phyloP scores from a whole-genome alignment of 2,797 vertebrate species.

The Sarcophilus harrisii region DNA sequence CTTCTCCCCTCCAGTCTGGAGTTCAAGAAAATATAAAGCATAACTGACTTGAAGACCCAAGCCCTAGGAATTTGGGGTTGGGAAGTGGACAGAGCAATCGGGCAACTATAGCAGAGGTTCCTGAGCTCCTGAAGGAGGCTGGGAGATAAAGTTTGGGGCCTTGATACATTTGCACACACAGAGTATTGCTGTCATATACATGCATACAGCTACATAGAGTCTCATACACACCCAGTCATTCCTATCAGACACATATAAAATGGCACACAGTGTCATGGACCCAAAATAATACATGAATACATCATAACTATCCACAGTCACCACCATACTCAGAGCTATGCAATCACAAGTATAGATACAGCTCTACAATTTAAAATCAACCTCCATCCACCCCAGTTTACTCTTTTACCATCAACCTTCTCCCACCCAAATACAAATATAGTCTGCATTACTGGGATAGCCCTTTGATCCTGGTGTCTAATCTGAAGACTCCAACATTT shows the following conservation, averaged over 20 bases:
- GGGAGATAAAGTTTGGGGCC: not conserved
- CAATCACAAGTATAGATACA: not conserved
- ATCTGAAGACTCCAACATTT: constrained; percentile 14
- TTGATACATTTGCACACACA: not conserved
- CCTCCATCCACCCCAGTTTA: not conserved
- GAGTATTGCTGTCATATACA: not conserved
- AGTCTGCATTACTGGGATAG: not conserved
- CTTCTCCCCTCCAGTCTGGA: not conserved
- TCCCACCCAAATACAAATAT: not conserved
- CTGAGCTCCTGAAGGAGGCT: not conserved
- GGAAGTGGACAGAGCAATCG: not conserved
- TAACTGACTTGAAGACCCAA: not conserved
- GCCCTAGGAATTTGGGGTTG: not conserved
- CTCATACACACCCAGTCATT: not conserved
- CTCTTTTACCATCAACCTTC: not conserved
- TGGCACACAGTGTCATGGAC: not conserved
- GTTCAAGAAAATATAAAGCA: constrained; percentile 26
- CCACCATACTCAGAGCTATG: not conserved
- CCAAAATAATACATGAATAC: not conserved
- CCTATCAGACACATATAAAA: not conserved
- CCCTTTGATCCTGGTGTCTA: constrained; percentile 6
- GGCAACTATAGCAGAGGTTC: not conserved
- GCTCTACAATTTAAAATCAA: not conserved
- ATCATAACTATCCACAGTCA: not conserved
- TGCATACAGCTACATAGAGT: constrained; percentile 10